Evolutionary conservation across 2,888 invertebrate genomes (phyloP), one percentile per base, ranked within the genome.

Genomic region (Drosophila kambysellisi): DNA sequence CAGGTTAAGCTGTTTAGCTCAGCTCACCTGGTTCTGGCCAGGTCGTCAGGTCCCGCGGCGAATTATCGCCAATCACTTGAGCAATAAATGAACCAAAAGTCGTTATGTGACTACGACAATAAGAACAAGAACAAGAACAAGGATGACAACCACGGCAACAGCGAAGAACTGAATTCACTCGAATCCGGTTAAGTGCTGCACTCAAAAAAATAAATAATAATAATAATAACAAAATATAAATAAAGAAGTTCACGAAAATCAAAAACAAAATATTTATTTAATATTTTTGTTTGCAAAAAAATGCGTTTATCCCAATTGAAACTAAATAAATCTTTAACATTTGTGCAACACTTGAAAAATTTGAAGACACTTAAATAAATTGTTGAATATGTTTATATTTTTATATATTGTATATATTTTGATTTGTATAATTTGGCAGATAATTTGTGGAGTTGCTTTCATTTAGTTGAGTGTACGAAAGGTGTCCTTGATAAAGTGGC

Each of bases 41-140:
- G 93, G 94, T 99, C 41, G 97, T 95, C 92, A 99, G 99, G 93
- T 94, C 99, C 35, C 95, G 96, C 91, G 71, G 77, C 77, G 81
- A 81, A 81, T 83, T 81, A 81, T 81, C 83, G 83, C 83, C 81
- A 81, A 83, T 83, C 81, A 81, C 83, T 83, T 83, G 81, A 77
- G 81, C 83, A 80, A 83, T 81, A 81, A 81, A 81, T 81, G 83
- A 83, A 74, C 57, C 81, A 72, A 83, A 83, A 81, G 81, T 81
- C 77, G 77, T 83, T 83, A 80, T 77, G 81, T 77, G 69, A 79
- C 73, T 48, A 59, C 69, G 53, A 54, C 58, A 73, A 68, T 56
- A 67, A 51, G 53, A 50, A 74, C 61, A 56, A 51, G 53, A 50
- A 74, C 61, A 56, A 50, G 48, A 32, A 69, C 54, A 39, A 48